Percentiles rank a stretch among this genome's conserved stretches.
Evolutionary conservation across 2,888 invertebrate genomes (phyloP).

Genomic region (Plagiodera versicolora): DNA sequence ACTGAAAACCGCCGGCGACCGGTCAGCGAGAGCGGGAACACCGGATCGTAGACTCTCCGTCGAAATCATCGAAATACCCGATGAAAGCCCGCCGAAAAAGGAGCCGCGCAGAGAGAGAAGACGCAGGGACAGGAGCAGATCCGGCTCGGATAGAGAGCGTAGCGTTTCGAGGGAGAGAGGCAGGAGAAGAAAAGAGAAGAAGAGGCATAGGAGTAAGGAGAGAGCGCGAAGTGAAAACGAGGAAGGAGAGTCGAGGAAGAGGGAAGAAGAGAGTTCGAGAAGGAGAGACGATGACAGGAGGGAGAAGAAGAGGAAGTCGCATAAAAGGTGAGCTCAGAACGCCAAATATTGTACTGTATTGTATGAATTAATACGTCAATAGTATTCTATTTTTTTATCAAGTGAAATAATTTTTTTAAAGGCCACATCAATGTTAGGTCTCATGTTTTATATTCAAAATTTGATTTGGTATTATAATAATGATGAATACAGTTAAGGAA

Average conservation of each 20-base stretch:
- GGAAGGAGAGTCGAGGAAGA: constrained; percentile 21
- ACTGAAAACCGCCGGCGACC: constrained; percentile 41
- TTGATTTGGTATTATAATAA: no score
- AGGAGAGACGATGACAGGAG: constrained; percentile 39
- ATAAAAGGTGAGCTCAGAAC: constrained; percentile 52
- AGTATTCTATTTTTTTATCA: no score
- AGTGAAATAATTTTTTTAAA: no score
- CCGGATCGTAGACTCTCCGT: constrained; percentile 35
- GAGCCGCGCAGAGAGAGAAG: constrained; percentile 4
- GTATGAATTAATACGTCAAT: no score
- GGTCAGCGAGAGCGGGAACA: constrained; percentile 20
- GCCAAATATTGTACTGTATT: no score
- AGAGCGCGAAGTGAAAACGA: constrained; percentile 20
- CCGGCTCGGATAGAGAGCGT: constrained; percentile 1
- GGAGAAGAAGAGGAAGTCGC: constrained; percentile 56
- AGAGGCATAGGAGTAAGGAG: constrained; percentile 20
- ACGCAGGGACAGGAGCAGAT: constrained; percentile 1
- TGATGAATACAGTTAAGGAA: no score
- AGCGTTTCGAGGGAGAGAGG: constrained; percentile 14
- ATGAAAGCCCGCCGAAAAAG: constrained; percentile 17
- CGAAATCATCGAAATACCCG: constrained; percentile 29
- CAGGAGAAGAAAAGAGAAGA: constrained; percentile 38
- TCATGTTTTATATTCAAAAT: no score
- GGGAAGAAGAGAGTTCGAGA: constrained; percentile 35
- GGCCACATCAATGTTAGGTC: no score